phyloP scores from a whole-genome alignment of 2,797 vertebrate genomes.

The Typhlichthys subterraneus region DNA sequence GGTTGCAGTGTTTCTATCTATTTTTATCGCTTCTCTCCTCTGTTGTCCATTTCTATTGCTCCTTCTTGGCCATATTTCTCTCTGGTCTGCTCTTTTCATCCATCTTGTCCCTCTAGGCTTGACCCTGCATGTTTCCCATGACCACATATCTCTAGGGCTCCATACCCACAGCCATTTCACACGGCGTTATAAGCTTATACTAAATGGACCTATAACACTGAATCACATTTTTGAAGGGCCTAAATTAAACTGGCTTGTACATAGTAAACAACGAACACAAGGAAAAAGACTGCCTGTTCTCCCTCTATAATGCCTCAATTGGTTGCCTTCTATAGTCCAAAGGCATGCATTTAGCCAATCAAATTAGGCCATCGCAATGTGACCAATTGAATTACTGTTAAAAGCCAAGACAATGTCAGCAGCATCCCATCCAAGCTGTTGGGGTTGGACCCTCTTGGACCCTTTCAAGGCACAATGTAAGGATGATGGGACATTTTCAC shows the following conservation, averaged over 20 bases:
- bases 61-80: background rate
- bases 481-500: constrained; percentile 9
- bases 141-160: constrained; percentile 53
- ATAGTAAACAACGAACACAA: background rate
- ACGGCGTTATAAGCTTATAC: constrained; percentile 20
- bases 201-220: constrained; percentile 42
- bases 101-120: constrained; percentile 49
- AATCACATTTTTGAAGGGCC: constrained; percentile 27
- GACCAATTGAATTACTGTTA: constrained; percentile 55
- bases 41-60: background rate
- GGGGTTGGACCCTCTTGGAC: background rate
- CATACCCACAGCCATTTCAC: constrained; percentile 36
- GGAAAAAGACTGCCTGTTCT: constrained; percentile 26
- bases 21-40: no score
- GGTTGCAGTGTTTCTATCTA: no score
- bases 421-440: constrained; percentile 29
- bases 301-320: constrained; percentile 42
- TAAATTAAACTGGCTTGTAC: constrained; percentile 9
- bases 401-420: constrained; percentile 59
- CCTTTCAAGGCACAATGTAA: background rate
- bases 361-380: constrained; percentile 62
- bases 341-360: constrained; percentile 62
- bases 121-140: constrained; percentile 69
- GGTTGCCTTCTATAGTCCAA: constrained; percentile 60
- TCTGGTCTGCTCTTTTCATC: constrained; percentile 12